phyloP scores from a whole-genome alignment of 2,113 vertebrate genomes.

The Spea bombifrons region DNA sequence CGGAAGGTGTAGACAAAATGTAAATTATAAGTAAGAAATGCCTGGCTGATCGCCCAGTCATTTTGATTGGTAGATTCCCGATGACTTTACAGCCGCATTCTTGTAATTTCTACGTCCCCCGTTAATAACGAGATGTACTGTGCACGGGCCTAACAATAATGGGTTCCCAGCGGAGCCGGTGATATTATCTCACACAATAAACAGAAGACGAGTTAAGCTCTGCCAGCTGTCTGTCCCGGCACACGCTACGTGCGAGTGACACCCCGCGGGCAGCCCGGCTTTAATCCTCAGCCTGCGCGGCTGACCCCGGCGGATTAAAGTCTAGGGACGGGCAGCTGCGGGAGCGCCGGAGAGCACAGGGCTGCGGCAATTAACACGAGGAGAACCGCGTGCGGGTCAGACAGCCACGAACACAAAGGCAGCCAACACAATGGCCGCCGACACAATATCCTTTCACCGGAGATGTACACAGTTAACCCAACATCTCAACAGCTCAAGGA shows the following conservation, averaged over 20 bases:
- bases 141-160: slow-evolving; percentile 7
- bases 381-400: slow-evolving; percentile 12
- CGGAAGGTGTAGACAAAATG: no score
- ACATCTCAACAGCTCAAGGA: no score
- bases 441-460: background rate
- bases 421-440: background rate
- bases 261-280: slow-evolving; percentile 23
- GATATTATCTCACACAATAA: slow-evolving; percentile 25
- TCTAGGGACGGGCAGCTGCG: slow-evolving; percentile 25
- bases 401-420: slow-evolving; percentile 3
- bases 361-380: slow-evolving; percentile 18
- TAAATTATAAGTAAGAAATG: no score
- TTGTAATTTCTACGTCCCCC: background rate
- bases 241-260: slow-evolving; percentile 13
- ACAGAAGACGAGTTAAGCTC: background rate
- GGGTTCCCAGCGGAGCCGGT: slow-evolving; percentile 4
- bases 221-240: slow-evolving; percentile 35
- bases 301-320: slow-evolving; percentile 42
- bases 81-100: background rate
- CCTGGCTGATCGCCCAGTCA: no score
- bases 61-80: no score
- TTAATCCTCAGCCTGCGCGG: slow-evolving; percentile 26
- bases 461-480: background rate
- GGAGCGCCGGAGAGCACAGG: slow-evolving; percentile 1
- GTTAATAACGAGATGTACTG: slow-evolving; percentile 23